Evolutionary conservation across 1,140 invertebrate species (phyloP).

Genomic region (Drosophila triauraria): DNA sequence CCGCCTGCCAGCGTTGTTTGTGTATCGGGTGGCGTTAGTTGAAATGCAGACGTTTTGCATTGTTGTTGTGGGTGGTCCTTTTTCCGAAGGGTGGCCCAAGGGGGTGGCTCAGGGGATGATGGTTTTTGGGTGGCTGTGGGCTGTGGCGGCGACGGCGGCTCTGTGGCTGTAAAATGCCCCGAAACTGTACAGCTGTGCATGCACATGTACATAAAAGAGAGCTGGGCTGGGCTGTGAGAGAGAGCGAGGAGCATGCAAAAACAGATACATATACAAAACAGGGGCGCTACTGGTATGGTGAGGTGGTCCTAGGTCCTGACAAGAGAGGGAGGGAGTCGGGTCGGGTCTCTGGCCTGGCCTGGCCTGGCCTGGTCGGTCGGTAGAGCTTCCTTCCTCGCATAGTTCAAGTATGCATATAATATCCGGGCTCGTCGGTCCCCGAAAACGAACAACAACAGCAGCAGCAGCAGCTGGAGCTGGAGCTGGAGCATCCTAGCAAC

Average conservation of each 20-base stretch:
- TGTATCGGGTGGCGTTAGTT: constrained; percentile 79
- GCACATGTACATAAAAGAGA: constrained; percentile 71
- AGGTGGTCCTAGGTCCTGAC: constrained; percentile 4
- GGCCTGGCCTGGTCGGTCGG: constrained; percentile 35
- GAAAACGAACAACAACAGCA: constrained; percentile 71
- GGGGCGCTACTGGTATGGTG: neutral
- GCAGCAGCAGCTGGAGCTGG: constrained; percentile 4
- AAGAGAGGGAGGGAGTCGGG: constrained; percentile 2
- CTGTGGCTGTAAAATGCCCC: constrained; percentile 81
- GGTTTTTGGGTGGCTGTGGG: constrained; percentile 39
- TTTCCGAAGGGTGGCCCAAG: constrained; percentile 26
- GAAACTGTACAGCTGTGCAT: constrained; percentile 77
- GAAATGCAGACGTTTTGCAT: constrained; percentile 82
- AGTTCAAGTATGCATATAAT: constrained; percentile 84
- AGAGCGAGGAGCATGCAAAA: constrained; percentile 67
- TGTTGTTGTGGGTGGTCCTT: constrained; percentile 67
- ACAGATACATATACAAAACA: constrained; percentile 79
- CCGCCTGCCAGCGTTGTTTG: constrained; percentile 52
- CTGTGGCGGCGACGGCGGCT: constrained; percentile 41
- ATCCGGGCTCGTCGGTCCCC: constrained; percentile 75
- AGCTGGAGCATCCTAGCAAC: constrained; percentile 35
- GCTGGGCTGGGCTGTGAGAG: constrained; percentile 3
- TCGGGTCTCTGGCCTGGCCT: constrained; percentile 12
- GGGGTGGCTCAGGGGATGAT: constrained; percentile 27
- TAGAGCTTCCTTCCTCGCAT: constrained; percentile 74